Evolutionary conservation across 2,888 invertebrate genomes (phyloP).

Genomic region (Atrina japonica): DNA sequence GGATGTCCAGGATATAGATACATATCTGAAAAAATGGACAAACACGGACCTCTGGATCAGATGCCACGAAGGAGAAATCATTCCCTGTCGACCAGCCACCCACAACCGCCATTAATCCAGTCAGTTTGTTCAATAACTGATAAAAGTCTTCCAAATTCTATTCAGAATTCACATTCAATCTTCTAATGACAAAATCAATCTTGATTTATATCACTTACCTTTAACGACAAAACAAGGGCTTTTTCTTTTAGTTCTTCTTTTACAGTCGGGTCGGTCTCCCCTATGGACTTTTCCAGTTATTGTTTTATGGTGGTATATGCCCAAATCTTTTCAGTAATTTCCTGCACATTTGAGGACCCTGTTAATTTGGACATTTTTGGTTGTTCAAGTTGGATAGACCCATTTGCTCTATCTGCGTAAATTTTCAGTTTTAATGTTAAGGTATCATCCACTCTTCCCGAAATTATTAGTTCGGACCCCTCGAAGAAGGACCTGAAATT

Average conservation of each 20-base stretch:
- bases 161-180: neutral
- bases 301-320: constrained; percentile 71
- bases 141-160: neutral
- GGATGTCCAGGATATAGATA: no score
- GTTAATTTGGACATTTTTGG: constrained; percentile 36
- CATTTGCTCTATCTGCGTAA: constrained; percentile 26
- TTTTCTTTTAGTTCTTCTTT: constrained; percentile 50
- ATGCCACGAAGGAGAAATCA: no score
- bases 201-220: constrained; percentile 52
- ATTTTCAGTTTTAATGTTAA: constrained; percentile 29
- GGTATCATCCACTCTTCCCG: constrained; percentile 47
- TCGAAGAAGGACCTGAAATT: constrained; percentile 58
- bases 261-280: constrained; percentile 29
- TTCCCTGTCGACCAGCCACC: no score
- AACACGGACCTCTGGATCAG: no score
- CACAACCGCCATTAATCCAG: no score
- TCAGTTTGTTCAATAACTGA: neutral
- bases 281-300: constrained; percentile 53
- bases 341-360: constrained; percentile 38
- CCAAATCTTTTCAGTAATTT: constrained; percentile 70
- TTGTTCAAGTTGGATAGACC: constrained; percentile 25
- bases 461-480: constrained; percentile 63
- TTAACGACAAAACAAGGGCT: constrained; percentile 62
- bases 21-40: no score
- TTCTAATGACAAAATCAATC: neutral